Evolutionary conservation across 2,797 vertebrate genomes (phyloP).

Genomic region (Danio tinwini): DNA sequence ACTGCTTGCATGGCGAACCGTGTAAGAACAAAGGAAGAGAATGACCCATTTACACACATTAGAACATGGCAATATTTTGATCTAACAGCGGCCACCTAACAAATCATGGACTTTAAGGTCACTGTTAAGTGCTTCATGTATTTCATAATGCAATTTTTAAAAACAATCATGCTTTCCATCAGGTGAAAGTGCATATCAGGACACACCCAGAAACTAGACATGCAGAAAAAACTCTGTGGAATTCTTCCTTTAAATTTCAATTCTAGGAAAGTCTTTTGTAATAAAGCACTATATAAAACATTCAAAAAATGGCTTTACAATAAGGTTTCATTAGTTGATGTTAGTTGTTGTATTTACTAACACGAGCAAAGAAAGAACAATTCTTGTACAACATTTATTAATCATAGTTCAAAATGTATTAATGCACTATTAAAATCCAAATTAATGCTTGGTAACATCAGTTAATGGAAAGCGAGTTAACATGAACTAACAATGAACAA

Average conservation of each 20-base stretch:
- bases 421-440: too few species aligned
- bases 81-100: background rate
- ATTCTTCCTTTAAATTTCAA: background rate
- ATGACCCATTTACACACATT: background rate
- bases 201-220: constrained; percentile 77
- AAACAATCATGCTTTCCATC: background rate
- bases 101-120: background rate
- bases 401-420: too few species aligned
- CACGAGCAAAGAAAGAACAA: too few species aligned
- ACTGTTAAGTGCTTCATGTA: background rate
- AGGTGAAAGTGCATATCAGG: constrained; percentile 19
- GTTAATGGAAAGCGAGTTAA: too few species aligned
- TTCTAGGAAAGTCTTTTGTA: constrained; percentile 12
- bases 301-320: too few species aligned
- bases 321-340: too few species aligned
- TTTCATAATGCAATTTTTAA: background rate
- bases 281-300: too few species aligned
- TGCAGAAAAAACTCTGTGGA: constrained; percentile 52
- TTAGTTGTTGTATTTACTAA: too few species aligned
- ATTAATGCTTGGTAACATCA: too few species aligned
- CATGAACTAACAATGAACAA: too few species aligned
- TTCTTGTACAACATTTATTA: too few species aligned
- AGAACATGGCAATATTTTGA: background rate
- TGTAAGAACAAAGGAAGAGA: constrained; percentile 7
- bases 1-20: constrained; percentile 2